These are phyloP conservation scores for Mormyrops boulengeri DNA, from an alignment of 2,797 vertebrate genomes.

Conservation along the genomic window DNA sequence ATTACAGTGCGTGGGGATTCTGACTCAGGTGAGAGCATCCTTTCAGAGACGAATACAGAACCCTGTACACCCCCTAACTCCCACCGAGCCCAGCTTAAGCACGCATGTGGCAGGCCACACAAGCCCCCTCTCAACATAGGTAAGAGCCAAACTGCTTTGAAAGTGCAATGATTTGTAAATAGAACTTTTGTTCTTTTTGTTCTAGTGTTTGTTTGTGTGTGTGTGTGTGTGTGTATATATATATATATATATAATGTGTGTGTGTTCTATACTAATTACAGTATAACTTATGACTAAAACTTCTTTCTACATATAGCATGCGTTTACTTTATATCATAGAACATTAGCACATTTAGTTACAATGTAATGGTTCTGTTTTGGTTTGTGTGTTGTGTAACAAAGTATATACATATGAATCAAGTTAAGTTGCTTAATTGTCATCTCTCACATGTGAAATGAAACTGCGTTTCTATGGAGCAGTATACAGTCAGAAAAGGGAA, in stretches of 20 bases:
- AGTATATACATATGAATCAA: not conserved
- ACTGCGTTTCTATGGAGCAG: not conserved
- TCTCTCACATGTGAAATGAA: not conserved
- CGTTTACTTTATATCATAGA: not conserved
- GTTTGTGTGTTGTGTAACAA: not conserved
- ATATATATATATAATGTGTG: not conserved
- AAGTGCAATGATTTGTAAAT: not conserved
- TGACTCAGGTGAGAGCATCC: conserved; percentile 27
- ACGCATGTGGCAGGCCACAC: conserved; percentile 21
- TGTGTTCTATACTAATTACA: not conserved
- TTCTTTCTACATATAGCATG: not conserved
- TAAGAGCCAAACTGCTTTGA: not conserved
- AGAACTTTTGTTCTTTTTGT: not conserved
- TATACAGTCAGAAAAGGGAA: not conserved
- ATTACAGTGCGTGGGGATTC: conserved; percentile 25
- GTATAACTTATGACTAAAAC: not conserved
- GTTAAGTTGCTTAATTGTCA: not conserved
- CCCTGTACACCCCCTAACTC: conserved; percentile 20
- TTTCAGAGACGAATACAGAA: conserved; percentile 15
- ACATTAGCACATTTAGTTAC: not conserved
- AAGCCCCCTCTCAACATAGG: conserved; percentile 14
- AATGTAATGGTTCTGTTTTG: not conserved
- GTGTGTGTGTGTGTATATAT: too few species aligned
- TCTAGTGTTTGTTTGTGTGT: not conserved
- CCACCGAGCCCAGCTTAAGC: conserved; percentile 33